Percentiles rank a stretch among this genome's conserved stretches.
Evolutionary conservation across 1,140 invertebrate genomes (phyloP).

Genomic region (Pantala flavescens): DNA sequence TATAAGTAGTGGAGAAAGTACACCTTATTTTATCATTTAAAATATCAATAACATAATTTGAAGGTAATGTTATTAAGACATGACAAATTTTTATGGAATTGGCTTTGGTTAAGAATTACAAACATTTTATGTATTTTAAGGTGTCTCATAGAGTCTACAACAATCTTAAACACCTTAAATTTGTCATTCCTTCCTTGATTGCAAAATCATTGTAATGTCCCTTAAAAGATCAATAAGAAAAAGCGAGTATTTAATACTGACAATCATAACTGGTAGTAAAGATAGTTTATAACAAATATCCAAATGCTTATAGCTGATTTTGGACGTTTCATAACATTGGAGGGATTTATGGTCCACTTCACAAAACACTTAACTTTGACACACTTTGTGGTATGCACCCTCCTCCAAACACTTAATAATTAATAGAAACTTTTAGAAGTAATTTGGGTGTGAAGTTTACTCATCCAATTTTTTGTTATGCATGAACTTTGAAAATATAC

Average conservation of each 20-base stretch:
- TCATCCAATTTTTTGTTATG: not conserved
- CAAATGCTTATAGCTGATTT: not conserved
- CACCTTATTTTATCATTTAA: no score
- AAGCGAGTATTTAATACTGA: not conserved
- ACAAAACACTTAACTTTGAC: not conserved
- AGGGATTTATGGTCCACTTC: not conserved
- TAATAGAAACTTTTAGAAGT: not conserved
- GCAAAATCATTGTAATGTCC: no score
- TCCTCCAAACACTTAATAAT: not conserved
- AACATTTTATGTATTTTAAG: no score
- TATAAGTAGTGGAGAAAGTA: no score
- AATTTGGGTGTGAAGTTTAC: not conserved
- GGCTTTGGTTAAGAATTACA: no score
- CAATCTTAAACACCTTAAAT: no score
- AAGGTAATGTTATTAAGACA: no score
- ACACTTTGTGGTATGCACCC: conserved; percentile 7
- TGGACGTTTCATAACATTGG: not conserved
- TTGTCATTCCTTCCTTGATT: no score
- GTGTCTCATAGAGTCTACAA: no score
- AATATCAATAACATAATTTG: no score
- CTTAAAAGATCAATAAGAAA: no score
- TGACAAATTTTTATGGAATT: no score
- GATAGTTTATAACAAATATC: conserved; percentile 8
- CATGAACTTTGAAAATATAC: not conserved
- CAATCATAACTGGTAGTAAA: not conserved